Conservation (phyloP, 2,797 vertebrate species). For the Urosaurus nigricauda region DNA sequence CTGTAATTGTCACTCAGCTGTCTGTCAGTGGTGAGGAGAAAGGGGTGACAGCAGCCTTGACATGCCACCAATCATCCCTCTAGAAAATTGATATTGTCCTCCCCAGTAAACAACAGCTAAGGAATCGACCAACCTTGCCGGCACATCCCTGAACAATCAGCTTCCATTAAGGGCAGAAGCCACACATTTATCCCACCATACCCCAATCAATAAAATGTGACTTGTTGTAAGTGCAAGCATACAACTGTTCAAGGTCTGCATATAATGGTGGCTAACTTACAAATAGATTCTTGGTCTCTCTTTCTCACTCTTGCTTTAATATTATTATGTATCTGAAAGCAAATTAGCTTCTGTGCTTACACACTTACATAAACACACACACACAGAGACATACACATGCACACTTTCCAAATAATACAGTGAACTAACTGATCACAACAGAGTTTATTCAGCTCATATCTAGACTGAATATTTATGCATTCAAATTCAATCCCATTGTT, state of each 20-base stretch:
- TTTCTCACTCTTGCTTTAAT: constrained; percentile 35
- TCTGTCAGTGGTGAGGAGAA: constrained; percentile 79
- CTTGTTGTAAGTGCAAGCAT: constrained; percentile 66
- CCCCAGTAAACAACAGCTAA: constrained; percentile 85
- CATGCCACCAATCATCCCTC: constrained; percentile 83
- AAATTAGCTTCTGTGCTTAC: not conserved
- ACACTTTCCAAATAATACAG: not conserved
- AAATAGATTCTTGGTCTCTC: constrained; percentile 57
- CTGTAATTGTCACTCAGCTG: constrained; percentile 82
- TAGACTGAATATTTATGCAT: constrained; percentile 15
- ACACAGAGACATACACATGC: constrained; percentile 9
- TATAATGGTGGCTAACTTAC: constrained; percentile 69
- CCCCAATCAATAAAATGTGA: constrained; percentile 79
- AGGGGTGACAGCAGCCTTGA: constrained; percentile 83
- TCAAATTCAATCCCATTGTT: constrained; percentile 17
- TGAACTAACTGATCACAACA: not conserved
- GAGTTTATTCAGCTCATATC: constrained; percentile 29
- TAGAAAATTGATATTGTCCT: constrained; percentile 86
- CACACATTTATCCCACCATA: constrained; percentile 80
- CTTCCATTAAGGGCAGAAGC: constrained; percentile 84
- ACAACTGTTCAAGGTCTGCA: constrained; percentile 69
- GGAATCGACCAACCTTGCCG: constrained; percentile 80
- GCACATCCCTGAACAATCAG: constrained; percentile 84
- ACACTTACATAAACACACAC: not conserved
- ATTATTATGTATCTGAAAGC: constrained; percentile 29